Percentiles rank a stretch among this genome's conserved stretches.
Conservation (phyloP, 2,113 vertebrate genomes). For the Motacilla alba region DNA sequence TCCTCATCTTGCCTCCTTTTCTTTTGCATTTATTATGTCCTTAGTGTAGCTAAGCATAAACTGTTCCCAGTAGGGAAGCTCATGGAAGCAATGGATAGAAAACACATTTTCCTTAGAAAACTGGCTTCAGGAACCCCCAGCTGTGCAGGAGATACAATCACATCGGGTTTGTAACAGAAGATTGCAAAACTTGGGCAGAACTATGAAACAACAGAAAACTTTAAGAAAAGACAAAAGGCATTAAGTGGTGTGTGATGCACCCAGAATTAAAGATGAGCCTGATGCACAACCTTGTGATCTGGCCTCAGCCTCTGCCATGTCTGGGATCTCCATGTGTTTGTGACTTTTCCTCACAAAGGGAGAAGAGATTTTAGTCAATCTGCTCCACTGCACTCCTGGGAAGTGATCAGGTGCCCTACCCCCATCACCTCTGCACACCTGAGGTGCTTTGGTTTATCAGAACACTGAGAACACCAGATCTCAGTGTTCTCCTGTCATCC, state of each 20-base stretch:
- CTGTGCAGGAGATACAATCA: slow-evolving; percentile 38
- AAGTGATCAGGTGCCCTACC: not conserved
- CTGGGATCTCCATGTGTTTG: not conserved
- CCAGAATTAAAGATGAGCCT: not conserved
- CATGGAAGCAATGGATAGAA: slow-evolving; percentile 23
- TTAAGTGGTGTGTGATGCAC: not conserved
- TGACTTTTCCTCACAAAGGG: not conserved
- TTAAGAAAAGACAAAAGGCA: not conserved
- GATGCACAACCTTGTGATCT: too few species aligned
- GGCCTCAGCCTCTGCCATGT: not conserved
- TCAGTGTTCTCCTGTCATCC: not conserved
- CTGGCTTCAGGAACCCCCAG: slow-evolving; percentile 1
- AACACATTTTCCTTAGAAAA: slow-evolving; percentile 53
- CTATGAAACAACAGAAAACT: not conserved
- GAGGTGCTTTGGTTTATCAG: not conserved
- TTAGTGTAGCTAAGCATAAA: slow-evolving; percentile 49
- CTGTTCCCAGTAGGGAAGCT: slow-evolving; percentile 32
- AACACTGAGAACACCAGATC: not conserved
- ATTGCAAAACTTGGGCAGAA: not conserved
- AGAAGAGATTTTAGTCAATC: not conserved
- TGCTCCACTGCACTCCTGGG: not conserved
- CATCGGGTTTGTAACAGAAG: not conserved
- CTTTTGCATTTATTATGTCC: slow-evolving; percentile 17
- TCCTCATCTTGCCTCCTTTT: not conserved
- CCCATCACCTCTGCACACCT: not conserved